phyloP scores from a whole-genome alignment of 1,140 invertebrate genomes.

The Diuraphis noxia region DNA sequence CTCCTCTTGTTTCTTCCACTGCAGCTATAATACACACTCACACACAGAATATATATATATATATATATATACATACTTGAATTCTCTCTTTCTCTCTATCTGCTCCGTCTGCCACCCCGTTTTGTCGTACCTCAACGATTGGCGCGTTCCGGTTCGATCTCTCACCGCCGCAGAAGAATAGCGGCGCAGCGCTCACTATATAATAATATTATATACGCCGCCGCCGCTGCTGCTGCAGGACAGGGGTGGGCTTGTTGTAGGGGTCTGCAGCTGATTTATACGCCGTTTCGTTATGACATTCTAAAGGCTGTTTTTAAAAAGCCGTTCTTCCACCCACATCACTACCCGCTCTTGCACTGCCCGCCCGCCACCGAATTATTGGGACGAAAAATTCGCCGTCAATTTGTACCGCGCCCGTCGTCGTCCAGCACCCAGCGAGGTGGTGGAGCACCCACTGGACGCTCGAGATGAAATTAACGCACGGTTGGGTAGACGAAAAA shows the following conservation, averaged over 20 bases:
- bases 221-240: not conserved
- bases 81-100: not conserved
- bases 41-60: not conserved
- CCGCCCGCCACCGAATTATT: not conserved
- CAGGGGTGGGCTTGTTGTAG: not conserved
- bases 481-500: slow-evolving; percentile 9
- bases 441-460: not conserved
- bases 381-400: slow-evolving; percentile 25
- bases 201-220: not conserved
- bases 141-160: slow-evolving; percentile 41
- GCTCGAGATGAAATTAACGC: slow-evolving; percentile 14
- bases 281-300: slow-evolving; percentile 46
- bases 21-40: not conserved
- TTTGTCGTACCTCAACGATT: slow-evolving; percentile 8
- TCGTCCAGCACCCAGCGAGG: not conserved
- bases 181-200: not conserved
- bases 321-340: not conserved
- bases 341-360: not conserved
- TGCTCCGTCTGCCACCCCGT: not conserved
- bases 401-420: not conserved
- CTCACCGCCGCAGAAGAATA: slow-evolving; percentile 21
- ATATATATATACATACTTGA: not conserved
- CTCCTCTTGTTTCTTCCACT: not conserved
- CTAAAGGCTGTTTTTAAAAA: slow-evolving; percentile 35
- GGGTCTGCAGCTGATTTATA: slow-evolving; percentile 43